phyloP scores from a whole-genome alignment of 2,113 vertebrate genomes.

The Smithornis capensis region DNA sequence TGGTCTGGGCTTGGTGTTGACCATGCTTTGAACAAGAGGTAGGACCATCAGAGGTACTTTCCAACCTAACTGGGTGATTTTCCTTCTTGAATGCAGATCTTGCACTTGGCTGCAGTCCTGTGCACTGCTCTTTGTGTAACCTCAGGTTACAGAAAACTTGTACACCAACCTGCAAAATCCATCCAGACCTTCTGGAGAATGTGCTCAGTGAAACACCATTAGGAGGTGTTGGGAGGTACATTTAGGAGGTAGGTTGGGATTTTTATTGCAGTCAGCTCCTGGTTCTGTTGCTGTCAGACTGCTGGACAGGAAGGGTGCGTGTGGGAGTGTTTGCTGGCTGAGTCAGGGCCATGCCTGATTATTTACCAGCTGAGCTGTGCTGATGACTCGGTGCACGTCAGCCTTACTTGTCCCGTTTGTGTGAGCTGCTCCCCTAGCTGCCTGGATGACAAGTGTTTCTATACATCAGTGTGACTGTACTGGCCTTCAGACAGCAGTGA shows the following conservation, averaged over 20 bases:
- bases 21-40: neutral
- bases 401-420: rapidly evolving
- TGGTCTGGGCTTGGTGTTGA: neutral
- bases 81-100: neutral
- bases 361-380: rapidly evolving
- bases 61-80: neutral
- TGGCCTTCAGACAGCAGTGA: neutral
- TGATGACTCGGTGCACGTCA: rapidly evolving
- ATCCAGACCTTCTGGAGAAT: rapidly evolving
- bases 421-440: neutral
- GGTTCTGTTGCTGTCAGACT: neutral
- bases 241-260: neutral
- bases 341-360: rapidly evolving
- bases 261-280: neutral
- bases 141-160: neutral
- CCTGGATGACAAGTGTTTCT: neutral
- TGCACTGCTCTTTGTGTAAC: neutral
- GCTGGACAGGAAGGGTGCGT: neutral
- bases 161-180: neutral
- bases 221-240: too few relatives aligned
- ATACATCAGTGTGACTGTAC: neutral
- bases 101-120: rapidly evolving
- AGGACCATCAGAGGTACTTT: neutral
- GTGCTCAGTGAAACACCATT: neutral
- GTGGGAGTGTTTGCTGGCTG: neutral